Evolutionary conservation across 2,888 invertebrate species (phyloP).

Genomic region (Drosophila mimica): DNA sequence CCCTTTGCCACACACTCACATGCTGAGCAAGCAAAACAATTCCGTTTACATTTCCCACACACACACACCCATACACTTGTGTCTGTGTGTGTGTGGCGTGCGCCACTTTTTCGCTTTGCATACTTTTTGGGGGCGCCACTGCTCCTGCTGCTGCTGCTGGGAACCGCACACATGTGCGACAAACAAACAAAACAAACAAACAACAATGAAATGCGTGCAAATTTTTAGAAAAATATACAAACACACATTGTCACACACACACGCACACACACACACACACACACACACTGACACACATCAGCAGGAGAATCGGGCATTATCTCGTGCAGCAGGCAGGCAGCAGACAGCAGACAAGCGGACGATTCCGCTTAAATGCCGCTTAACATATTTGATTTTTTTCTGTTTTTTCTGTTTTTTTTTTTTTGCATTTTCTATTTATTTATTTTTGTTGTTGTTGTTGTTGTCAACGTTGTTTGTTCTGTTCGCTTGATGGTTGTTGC

Average conservation of each 20-base stretch:
- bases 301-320: constrained; percentile 53
- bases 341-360: constrained; percentile 24
- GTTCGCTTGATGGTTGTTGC: constrained; percentile 44
- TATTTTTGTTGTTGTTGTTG: constrained; percentile 9
- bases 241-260: constrained; percentile 36
- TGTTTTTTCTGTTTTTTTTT: constrained; percentile 15
- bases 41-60: constrained; percentile 78
- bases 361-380: constrained; percentile 74
- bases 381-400: constrained; percentile 70
- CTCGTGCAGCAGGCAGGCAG: constrained; percentile 66
- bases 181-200: constrained; percentile 66
- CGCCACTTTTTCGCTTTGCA: constrained; percentile 64
- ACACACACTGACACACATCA: neutral
- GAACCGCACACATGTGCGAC: constrained; percentile 75
- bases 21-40: constrained; percentile 77
- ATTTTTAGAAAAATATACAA: constrained; percentile 79
- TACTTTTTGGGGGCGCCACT: constrained; percentile 68
- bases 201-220: constrained; percentile 77
- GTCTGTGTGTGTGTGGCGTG: constrained; percentile 58
- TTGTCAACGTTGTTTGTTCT: constrained; percentile 61
- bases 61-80: neutral
- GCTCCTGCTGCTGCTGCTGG: constrained; percentile 45
- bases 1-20: constrained; percentile 62
- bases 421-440: constrained; percentile 12
- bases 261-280: constrained; percentile 25